A percentile compares a stretch with the other conserved stretches of the same genome.
phyloP scores from a whole-genome alignment of 2,888 invertebrate genomes.

The Marasmarcha lunaedactyla region DNA sequence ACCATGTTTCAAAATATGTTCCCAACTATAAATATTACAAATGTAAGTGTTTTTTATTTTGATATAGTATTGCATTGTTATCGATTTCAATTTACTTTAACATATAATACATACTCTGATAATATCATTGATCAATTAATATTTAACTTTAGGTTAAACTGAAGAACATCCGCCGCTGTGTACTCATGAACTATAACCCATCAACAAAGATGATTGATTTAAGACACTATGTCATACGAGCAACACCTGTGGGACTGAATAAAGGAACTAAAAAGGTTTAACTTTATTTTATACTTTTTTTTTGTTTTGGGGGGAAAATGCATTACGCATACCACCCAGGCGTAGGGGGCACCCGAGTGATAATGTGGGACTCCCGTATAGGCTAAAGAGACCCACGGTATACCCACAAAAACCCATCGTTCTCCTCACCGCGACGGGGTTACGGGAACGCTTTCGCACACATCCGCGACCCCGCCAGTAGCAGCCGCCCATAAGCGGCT shows the following conservation, averaged over 20 bases:
- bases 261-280: conserved; percentile 86
- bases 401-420: too few relatives aligned
- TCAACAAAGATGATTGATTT: conserved; percentile 89
- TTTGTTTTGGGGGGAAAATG: too few relatives aligned
- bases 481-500: too few relatives aligned
- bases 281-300: neutral
- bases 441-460: too few relatives aligned
- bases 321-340: too few relatives aligned
- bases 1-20: conserved; percentile 99
- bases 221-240: conserved; percentile 94
- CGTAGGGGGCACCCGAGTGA: too few relatives aligned
- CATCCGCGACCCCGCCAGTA: too few relatives aligned
- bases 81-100: neutral
- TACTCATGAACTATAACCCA: conserved; percentile 90
- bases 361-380: too few relatives aligned
- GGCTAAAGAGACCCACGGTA: too few relatives aligned
- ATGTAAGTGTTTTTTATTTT: conserved; percentile 65
- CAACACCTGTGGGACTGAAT: conserved; percentile 90
- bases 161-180: conserved; percentile 87
- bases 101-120: too few relatives aligned
- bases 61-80: neutral
- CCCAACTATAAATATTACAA: conserved; percentile 94
- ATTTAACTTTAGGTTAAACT: conserved; percentile 78
- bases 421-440: too few relatives aligned
- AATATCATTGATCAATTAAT: too few relatives aligned